Base-by-base conservation (phyloP, 2,888 invertebrate species). In the Phyllotreta cruciferae region DNA sequence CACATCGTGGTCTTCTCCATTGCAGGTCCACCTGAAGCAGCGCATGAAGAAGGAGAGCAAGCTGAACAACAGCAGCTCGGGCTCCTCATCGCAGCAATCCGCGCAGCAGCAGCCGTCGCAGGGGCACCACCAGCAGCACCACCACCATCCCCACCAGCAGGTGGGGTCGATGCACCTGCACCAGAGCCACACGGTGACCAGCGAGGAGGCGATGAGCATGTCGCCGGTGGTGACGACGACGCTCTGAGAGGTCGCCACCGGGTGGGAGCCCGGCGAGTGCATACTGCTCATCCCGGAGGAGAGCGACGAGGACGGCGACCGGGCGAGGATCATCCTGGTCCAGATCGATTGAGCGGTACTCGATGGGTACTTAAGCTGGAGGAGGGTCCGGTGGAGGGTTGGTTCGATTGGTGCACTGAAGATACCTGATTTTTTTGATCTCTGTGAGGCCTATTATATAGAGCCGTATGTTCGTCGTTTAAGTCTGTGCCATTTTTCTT, bases 1-100 rank as follows among this genome's bases (percentile, higher is more conserved):
- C n/a, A n/a, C n/a, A n/a, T n/a, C n/a, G n/a, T n/a, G n/a, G n/a
- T n/a, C n/a, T n/a, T n/a, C n/a, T n/a, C n/a, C n/a, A n/a, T 73
- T 73, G 0, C 72, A 74, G 74, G 74, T 99, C 68, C 98, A 99
- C 83, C 86, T 96, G 64, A 98, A 98, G 83, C 96, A 96, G 82
- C 88, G 94, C 78, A 87, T 94, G 82, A 94, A 95, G 84, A 90
- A 94, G 74, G 94, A 94, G 81, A 89, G 88, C 71, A 88, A 90
- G 77, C 84, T 88, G 76, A 62, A 66, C 74, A 83, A 50, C 84
- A 83, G 41, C 83, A 84, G 47, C 83, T 82, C 50, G 79, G 56
- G 70, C 38, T 68, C 70, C 0, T 79, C 60, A 80, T 64, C 70
- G 36, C 65, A 71, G 36, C 66, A 70, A 13, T 63, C 70, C 0